phyloP scores from a whole-genome alignment of 2,797 vertebrate genomes.

The Clamator glandarius region DNA sequence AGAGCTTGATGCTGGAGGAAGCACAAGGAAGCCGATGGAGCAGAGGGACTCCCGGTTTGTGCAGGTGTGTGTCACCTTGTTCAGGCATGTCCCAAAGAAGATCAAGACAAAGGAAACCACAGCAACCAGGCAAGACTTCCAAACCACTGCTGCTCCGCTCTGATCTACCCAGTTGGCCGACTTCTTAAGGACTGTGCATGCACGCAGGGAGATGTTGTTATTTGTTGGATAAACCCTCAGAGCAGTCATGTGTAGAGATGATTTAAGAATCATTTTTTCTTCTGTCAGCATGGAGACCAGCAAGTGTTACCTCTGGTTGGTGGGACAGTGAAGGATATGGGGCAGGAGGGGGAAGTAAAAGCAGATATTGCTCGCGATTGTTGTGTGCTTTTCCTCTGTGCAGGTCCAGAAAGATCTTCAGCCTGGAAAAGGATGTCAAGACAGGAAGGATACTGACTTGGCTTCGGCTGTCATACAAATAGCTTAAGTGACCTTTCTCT shows the following conservation, averaged over 20 bases:
- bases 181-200: background rate
- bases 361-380: background rate
- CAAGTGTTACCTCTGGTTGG: background rate
- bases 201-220: background rate
- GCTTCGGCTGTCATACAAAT: constrained; percentile 27
- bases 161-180: fast-evolving
- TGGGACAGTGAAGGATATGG: background rate
- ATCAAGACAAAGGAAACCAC: background rate
- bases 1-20: background rate
- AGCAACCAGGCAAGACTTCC: background rate
- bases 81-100: fast-evolving
- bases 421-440: constrained; percentile 55
- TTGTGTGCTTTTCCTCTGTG: constrained; percentile 25
- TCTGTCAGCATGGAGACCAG: background rate
- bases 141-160: background rate
- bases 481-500: constrained; percentile 45
- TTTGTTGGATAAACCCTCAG: background rate
- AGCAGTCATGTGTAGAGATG: background rate
- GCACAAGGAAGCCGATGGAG: background rate
- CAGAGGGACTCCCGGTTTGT: background rate
- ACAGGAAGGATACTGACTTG: constrained; percentile 31
- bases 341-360: background rate
- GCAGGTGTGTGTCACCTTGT: background rate
- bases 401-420: constrained; percentile 3
- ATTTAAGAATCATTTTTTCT: background rate